Percentiles rank a stretch among this genome's conserved stretches.
These are phyloP conservation scores for Acanthaster planci DNA, from an alignment of 35 echinoderm and acorn worm genomes.

Conservation along the genomic window DNA sequence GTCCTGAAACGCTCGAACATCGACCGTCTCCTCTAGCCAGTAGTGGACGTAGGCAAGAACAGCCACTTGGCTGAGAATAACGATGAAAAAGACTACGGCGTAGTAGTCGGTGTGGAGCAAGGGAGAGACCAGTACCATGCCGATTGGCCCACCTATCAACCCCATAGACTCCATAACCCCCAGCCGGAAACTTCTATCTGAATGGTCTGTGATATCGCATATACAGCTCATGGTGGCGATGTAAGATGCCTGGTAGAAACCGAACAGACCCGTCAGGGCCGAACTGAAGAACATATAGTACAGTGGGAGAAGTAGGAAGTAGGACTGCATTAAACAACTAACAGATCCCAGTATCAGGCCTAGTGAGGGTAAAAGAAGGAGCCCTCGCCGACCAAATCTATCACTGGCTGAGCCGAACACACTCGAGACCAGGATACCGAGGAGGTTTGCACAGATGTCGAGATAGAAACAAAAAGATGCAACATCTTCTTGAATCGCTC, in stretches of 20 bases:
- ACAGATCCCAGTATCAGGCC: neutral
- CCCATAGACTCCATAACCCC: neutral
- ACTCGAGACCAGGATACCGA: neutral
- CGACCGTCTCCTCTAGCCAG: neutral
- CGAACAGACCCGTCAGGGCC: neutral
- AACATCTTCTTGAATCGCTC: neutral
- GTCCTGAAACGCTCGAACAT: neutral
- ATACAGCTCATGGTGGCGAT: constrained; percentile 18
- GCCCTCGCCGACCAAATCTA: neutral
- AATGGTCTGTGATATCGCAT: constrained; percentile 11
- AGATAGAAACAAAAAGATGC: constrained; percentile 4
- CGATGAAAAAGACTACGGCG: neutral
- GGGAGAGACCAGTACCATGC: neutral
- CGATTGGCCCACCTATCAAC: neutral
- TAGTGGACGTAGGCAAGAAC: neutral
- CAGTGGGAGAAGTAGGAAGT: neutral
- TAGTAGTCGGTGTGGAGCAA: neutral
- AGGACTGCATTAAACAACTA: neutral
- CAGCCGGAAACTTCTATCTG: neutral
- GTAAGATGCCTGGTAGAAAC: neutral
- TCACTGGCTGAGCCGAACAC: constrained; percentile 11
- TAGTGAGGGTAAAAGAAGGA: neutral
- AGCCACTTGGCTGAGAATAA: neutral
- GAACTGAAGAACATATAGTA: neutral
- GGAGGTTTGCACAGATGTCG: neutral